Base-by-base conservation (phyloP, 2,797 vertebrate genomes). In the Apodemus agrarius region DNA sequence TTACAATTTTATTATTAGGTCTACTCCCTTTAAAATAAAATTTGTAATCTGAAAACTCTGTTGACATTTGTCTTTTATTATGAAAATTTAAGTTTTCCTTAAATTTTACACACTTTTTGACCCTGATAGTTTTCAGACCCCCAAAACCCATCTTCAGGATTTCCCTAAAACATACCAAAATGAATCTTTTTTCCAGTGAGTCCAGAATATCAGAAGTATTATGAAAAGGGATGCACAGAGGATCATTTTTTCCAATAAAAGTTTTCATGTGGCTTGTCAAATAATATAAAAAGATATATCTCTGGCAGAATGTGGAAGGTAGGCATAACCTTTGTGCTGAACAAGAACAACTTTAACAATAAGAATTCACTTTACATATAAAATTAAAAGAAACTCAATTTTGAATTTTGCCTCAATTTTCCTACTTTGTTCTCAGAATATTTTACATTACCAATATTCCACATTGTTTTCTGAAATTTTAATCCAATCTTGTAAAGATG, bases 141-240 rank as follows among this genome's bases (percentile, higher is more conserved):
- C 37, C 74, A 65, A 52, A 31, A 4, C 0, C 1, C 34, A 78
- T 78, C 14, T 52, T 34, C 22, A n/a, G 37, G 12, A 76, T 1
- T 4, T 83, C 6, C 49, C 37, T 17, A 21, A 87, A 67, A 46
- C 6, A 4, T 26, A 57, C 2, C 17, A 22, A 59, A 31, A 83
- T 67, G 5, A 85, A 49, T 89, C 8, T 43, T 59, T n/a, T 3
- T 4, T 13, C 3, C 31, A 52, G 12, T 19, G 4, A 95, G 6
- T 11, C 8, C 13, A 14, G 6, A 57, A 1, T 52, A 67, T 9
- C 13, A 37, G 4, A 3, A 29, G 1, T 21, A 26, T 0, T 16
- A 6, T 43, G 31, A n/a, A 6, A 46, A 82, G 3, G 6, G 13
- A 52, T 34, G 1, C 4, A 7, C 19, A 16, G 37, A 86, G 40